Percentiles rank a stretch among this genome's conserved stretches.
Conservation (phyloP, 2,888 invertebrate species). For the Netelia inedita region DNA sequence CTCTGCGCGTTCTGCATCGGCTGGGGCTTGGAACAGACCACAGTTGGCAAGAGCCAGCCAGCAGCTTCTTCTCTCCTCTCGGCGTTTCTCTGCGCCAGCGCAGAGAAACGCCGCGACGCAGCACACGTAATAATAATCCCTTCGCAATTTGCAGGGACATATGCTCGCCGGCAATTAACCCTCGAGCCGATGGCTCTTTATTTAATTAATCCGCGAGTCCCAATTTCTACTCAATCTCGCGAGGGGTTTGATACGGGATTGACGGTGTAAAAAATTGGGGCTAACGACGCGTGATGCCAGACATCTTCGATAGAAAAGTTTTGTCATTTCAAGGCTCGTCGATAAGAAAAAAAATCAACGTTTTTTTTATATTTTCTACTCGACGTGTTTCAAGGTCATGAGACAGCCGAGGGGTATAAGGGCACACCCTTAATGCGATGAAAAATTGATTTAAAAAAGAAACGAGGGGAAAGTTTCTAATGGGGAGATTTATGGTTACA, state of each 20-base stretch:
- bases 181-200: not conserved
- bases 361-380: no score
- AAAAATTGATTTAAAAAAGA: no score
- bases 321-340: not conserved
- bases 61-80: constrained; percentile 12
- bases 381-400: no score
- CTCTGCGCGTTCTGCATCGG: constrained; percentile 55
- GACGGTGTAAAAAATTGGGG: not conserved
- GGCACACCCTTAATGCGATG: no score
- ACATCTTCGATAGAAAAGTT: not conserved
- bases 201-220: not conserved
- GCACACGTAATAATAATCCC: constrained; percentile 9
- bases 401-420: no score
- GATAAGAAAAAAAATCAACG: no score
- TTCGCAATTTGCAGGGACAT: not conserved
- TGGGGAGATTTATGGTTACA: no score
- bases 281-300: constrained; percentile 1
- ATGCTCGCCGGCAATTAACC: not conserved
- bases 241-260: constrained; percentile 7
- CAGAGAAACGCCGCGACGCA: constrained; percentile 15
- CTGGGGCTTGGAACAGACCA: constrained; percentile 54
- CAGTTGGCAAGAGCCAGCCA: constrained; percentile 48
- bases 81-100: constrained; percentile 51
- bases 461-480: no score
- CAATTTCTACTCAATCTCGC: not conserved